Base-by-base conservation (phyloP, 2,797 vertebrate species). In the Phoeniculus purpureus region DNA sequence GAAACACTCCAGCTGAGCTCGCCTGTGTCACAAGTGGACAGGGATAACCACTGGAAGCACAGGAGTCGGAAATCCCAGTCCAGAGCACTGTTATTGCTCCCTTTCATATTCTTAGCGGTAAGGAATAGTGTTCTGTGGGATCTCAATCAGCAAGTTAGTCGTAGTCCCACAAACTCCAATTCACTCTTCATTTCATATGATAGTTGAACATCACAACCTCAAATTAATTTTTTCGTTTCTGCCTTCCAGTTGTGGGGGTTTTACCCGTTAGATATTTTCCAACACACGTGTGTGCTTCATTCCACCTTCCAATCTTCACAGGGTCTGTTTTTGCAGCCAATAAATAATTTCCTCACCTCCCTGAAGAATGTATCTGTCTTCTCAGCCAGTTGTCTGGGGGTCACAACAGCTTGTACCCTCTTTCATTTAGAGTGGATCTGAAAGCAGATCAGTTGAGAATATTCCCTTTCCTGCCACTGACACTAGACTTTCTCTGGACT, bases 11-110 rank as follows among this genome's bases (percentile, higher is more conserved):
- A 62, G 82, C 77, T 48, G 85, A 91, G 87, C 65, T 84, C 3
- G 3, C 40, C 40, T 40, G 50, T 8, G 3, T 81, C 89, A 71
- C 70, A 74, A 79, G 82, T 94, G 74, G 80, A 77, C 70, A 91
- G 77, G 72, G 37, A 55, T 45, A 71, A 20, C 48, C 47, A n/a
- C 3, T 2, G 2, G 0, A 32, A 48, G 58, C 1, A 6, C 4
- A 40, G 52, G 82, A 50, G 1, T 4, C 74, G 71, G 18, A 25
- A 79, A 91, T 56, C n/a, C 18, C 5, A 19, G 32, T 23, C 43
- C 58, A 22, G 61, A 68, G 15, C 15, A 3, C 68, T 12, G 3
- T 3, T 23, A 25, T 5, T 23, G 23, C 65, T 90, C 54, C 65
- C 54, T 71, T 48, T 5, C 26, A 12, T 10, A 10, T 47, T 16